Base-by-base conservation (phyloP, 2,888 invertebrate genomes). In the Drosophila engyochracea region DNA sequence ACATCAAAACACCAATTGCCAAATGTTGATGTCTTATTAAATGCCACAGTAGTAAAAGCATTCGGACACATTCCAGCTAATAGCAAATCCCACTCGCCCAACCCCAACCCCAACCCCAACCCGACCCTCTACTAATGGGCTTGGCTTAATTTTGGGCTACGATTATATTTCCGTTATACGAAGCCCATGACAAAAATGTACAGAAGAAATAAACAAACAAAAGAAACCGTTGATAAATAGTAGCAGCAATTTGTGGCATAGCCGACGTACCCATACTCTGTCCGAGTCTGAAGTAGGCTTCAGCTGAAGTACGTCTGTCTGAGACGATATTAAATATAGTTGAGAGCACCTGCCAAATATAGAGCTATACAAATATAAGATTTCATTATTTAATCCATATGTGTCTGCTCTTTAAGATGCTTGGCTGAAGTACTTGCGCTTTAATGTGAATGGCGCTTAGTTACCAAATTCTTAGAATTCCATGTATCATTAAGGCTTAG, bases 1-100 rank as follows among this genome's bases (percentile, higher is more conserved):
- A 82, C 85, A 87, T 87, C 71, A 78, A 85, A 87, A 82, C 84
- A 83, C 82, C 78, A 81, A 87, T 81, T 80, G 80, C 81, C 79
- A 79, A 76, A 44, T 16, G 77, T 71, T 71, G 81, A 70, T 66
- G 79, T 69, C 79, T 84, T 76, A 79, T 83, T 85, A 81, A 74
- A 63, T 74, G 66, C 71, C 77, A 41, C 69, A 75, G 61, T 58
- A 67, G 79, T 70, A 68, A 74, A 72, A 76, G 71, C 74, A 76
- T 76, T 80, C 80, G 70, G 62, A 65, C 25, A 58, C 69, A 80
- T 74, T 64, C 72, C 74, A 74, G 41, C 49, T 68, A 16, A 49
- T 14, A 49, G 52, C n/a, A 58, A 60, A 25, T 14, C 14, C 31
- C 55, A 51, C 19, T 39, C 59, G 16, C 58, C 28, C 6, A 28